Evolutionary conservation across 2,888 invertebrate genomes (phyloP), one percentile per base, ranked within the genome.

Genomic region (Tipula lateralis): DNA sequence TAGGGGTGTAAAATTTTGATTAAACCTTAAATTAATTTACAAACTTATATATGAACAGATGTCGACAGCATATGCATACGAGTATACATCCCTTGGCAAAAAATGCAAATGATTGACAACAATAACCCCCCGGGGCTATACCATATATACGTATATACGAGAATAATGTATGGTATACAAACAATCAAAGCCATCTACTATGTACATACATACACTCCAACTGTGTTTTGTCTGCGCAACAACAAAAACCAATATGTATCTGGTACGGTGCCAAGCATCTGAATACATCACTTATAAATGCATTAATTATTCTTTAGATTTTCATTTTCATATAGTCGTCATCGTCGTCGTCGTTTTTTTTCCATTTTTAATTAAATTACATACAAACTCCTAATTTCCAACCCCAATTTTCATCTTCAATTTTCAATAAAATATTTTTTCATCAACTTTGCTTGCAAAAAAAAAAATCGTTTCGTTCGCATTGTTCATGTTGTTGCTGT

Each of bases 271-370:
- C 66, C 66, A 66, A 66, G 24, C 66, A 66, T 66, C 66, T 66
- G 66, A 66, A 66, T 66, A 66, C 66, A 66, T 24, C 66, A 66
- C 66, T 66, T 66, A 66, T 66, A 66, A 66, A 66, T 66, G 66
- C 66, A 66, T 66, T 66, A 66, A 66, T 66, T 66, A 66, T 66
- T 66, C 66, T 66, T 66, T 66, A 66, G 66, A 66, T 66, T 66
- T 66, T 66, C 66, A 66, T 66, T 66, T 66, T 24, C 66, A 66
- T 66, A 13, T 50, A n/a, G 12, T 66, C 19, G 66, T 66, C 66
- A 24, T 66, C 24, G 66, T 12, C 24, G 24, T 44, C n/a, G 9
- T 19, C 24, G 13, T 44, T 66, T 66, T 24, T 66, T 66, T 66
- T 66, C 9, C 66, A 66, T 66, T 66, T 66, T 66, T 66, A 66